phyloP scores from a whole-genome alignment of 1,140 invertebrate species.

The Cyrtorhinus lividipennis region DNA sequence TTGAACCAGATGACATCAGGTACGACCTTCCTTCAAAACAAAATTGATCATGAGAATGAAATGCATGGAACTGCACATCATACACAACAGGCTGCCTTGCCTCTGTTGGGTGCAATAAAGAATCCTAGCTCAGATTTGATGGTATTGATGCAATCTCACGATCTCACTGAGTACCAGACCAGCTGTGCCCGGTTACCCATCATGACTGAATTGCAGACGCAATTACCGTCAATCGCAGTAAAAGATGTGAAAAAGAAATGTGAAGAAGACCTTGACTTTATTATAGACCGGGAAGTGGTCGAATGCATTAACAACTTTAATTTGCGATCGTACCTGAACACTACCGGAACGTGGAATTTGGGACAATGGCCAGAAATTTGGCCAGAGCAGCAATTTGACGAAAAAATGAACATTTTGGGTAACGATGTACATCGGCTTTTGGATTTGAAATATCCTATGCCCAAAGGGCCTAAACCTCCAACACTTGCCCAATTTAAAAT shows the following conservation, averaged over 20 bases:
- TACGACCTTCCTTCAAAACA: background rate
- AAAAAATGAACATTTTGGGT: slow-evolving; percentile 35
- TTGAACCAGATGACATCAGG: too few species aligned
- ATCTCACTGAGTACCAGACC: background rate
- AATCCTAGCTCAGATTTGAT: background rate
- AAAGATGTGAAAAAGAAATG: background rate
- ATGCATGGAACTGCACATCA: too few species aligned
- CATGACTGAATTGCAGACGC: background rate
- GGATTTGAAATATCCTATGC: slow-evolving; percentile 37
- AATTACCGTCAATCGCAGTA: background rate
- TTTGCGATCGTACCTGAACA: background rate
- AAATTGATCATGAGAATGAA: background rate
- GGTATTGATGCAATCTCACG: background rate
- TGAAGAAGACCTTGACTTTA: background rate
- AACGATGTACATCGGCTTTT: slow-evolving; percentile 40
- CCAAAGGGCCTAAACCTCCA: slow-evolving; percentile 28
- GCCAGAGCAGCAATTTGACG: background rate
- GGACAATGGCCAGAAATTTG: background rate
- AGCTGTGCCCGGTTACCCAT: background rate
- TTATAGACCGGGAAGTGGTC: background rate
- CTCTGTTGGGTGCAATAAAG: background rate
- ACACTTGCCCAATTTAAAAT: slow-evolving; percentile 31
- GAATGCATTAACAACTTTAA: background rate
- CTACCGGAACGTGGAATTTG: background rate
- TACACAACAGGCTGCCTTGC: background rate